These are phyloP conservation scores for Leptinotarsa undecemlineata DNA, from an alignment of 1,140 invertebrate genomes.

Conservation along the genomic window DNA sequence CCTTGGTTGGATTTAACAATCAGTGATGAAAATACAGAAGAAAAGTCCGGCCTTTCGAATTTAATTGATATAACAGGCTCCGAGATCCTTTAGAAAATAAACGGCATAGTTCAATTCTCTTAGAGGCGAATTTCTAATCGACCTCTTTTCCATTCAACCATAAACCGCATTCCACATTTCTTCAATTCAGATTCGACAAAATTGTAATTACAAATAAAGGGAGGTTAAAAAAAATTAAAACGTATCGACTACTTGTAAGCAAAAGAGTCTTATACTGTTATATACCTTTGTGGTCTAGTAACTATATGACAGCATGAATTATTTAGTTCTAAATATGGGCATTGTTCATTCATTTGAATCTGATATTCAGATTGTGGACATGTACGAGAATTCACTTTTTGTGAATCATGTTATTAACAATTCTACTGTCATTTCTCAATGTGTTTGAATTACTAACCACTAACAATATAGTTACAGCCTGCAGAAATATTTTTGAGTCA, in stretches of 20 bases:
- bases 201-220: too few species aligned
- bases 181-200: background rate
- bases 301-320: background rate
- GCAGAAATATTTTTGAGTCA: background rate
- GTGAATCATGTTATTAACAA: too few species aligned
- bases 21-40: too few species aligned
- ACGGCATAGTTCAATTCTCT: background rate
- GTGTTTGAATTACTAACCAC: background rate
- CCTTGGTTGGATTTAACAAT: too few species aligned
- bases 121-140: background rate
- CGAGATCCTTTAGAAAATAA: background rate
- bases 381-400: background rate
- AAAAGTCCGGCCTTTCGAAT: too few species aligned
- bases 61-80: too few species aligned
- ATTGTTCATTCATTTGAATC: background rate
- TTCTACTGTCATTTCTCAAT: too few species aligned
- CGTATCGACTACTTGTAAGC: background rate
- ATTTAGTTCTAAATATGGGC: background rate
- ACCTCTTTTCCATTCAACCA: background rate
- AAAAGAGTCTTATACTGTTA: background rate
- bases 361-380: background rate
- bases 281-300: background rate
- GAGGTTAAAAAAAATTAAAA: too few species aligned
- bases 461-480: too few species aligned
- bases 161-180: background rate